Percentiles rank a stretch among this genome's conserved stretches.
Evolutionary conservation across 2,113 vertebrate genomes (phyloP).

Genomic region (Ictidomys tridecemlineatus): DNA sequence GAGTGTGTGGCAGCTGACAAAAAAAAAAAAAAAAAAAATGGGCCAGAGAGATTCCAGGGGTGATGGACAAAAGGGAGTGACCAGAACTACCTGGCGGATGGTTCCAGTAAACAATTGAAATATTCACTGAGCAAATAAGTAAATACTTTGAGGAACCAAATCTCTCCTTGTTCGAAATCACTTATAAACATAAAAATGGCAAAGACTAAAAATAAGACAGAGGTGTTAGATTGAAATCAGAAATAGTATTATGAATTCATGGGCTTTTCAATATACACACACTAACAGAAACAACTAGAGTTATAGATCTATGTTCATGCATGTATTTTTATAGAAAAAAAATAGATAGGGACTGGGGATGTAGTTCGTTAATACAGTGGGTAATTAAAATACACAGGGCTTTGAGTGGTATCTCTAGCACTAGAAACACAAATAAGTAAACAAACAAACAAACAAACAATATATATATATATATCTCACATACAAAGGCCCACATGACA

Average conservation of each 20-base stretch:
- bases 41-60: not conserved
- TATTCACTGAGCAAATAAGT: not conserved
- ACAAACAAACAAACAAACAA: too few species aligned
- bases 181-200: not conserved
- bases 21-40: too few species aligned
- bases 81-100: not conserved
- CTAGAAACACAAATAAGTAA: too few species aligned
- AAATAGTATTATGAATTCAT: not conserved
- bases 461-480: too few species aligned
- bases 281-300: not conserved
- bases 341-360: not conserved
- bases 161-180: not conserved
- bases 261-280: not conserved
- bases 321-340: not conserved
- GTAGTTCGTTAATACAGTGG: too few species aligned
- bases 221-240: not conserved
- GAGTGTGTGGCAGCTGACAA: not conserved
- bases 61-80: not conserved
- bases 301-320: not conserved
- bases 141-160: not conserved
- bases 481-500: too few species aligned
- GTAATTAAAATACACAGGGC: too few species aligned
- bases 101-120: not conserved
- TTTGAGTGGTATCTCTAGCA: too few species aligned
- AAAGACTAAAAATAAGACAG: too few species aligned